Evolutionary conservation across 2,797 vertebrate species (phyloP).

Genomic region (Takifugu ocellatus): DNA sequence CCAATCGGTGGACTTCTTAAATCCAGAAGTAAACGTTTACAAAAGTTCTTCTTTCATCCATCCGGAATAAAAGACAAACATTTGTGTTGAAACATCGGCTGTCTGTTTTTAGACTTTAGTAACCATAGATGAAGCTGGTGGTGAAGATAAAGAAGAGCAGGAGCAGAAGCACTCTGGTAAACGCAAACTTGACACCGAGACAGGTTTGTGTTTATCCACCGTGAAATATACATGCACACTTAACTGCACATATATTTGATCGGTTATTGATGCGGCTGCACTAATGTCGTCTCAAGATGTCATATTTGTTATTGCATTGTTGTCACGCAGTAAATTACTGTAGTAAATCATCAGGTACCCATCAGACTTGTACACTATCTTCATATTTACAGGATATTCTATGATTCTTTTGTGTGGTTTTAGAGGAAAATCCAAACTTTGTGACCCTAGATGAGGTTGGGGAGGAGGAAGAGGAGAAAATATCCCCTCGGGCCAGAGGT

Average conservation of each 20-base stretch:
- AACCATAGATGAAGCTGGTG: slow-evolving; percentile 80
- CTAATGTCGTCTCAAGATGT: no score
- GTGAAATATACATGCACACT: not conserved
- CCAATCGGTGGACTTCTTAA: not conserved
- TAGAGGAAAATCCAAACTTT: slow-evolving; percentile 70
- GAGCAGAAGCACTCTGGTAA: slow-evolving; percentile 19
- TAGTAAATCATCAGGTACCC: no score
- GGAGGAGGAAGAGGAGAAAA: slow-evolving; percentile 68
- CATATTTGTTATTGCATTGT: not conserved
- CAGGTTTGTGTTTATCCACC: slow-evolving; percentile 30
- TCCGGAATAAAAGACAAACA: no score
- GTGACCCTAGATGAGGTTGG: slow-evolving; percentile 86
- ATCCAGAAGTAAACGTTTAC: not conserved
- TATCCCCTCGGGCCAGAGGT: slow-evolving; percentile 23
- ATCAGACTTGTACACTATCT: not conserved
- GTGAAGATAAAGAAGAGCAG: slow-evolving; percentile 35
- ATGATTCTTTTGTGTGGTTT: not conserved
- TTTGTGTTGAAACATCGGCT: not conserved
- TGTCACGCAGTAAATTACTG: not conserved
- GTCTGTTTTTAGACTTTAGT: slow-evolving; percentile 51
- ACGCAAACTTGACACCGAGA: slow-evolving; percentile 12
- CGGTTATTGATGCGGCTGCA: no score
- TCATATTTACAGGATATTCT: not conserved
- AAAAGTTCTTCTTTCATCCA: no score
- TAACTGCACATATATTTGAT: no score